Evolutionary conservation across 37 sponge, comb jelly and placozoan species (phyloP), one percentile per base, ranked within the genome.

Genomic region (Tethya wilhelma): DNA sequence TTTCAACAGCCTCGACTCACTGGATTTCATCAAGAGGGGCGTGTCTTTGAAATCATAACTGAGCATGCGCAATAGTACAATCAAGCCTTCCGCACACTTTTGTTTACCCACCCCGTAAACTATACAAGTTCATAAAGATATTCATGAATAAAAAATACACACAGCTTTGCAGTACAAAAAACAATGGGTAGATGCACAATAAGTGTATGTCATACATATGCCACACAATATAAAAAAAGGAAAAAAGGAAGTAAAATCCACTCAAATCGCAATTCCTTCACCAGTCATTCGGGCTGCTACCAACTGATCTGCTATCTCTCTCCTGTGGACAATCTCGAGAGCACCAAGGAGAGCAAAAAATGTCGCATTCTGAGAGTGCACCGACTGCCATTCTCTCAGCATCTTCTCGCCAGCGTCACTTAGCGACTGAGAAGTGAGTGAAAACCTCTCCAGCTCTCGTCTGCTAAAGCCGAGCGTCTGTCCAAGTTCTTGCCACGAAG

Each of bases 291-390:
- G 58, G 19, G 78, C 66, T 29, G 80, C 74, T 2, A 90, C 82
- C 67, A 90, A 75, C 33, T 58, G 58, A 77, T 90, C 91, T 1
- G 91, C 91, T 62, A 90, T 81, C 55, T 90, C 91, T 56, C 68
- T 55, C 20, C 86, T 40, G n/a, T 85, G 81, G 34, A 86, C 73
- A 38, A 81, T 75, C 62, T 90, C 91, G 38, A 90, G 66, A 0
- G 82, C 78, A 39, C 78, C 75, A 2, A 90, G 56, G 44, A 90
- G 78, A 33, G 75, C 78, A 30, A 75, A 77, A 31, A 90, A 78
- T 2, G 86, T 82, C 8, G 84, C 89, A 14, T 83, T 71, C 26
- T 43, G 44, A 20, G 56, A 49, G 40, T 78, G 69, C 64, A 75
- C 26, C 2, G 60, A 57, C 56, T 78, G 83, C 89, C 89, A 89